Evolutionary conservation across 2,113 vertebrate species (phyloP).

Genomic region (Callospermophilus lateralis): DNA sequence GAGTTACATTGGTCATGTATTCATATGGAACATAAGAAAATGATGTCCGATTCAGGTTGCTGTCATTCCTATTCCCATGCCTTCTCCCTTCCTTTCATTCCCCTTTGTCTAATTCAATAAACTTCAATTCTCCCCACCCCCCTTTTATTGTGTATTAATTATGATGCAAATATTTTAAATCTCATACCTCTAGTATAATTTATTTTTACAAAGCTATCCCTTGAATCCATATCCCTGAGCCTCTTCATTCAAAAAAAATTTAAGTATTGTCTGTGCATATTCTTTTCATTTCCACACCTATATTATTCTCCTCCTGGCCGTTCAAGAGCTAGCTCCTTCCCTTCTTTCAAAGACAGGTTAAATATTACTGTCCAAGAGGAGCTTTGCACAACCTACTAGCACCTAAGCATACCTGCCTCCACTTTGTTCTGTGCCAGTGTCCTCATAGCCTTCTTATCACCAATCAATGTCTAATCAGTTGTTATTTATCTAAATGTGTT

Average conservation of each 20-base stretch:
- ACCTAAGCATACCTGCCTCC: background rate
- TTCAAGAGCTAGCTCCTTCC: background rate
- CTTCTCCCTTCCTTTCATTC: too few relatives aligned
- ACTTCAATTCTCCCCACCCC: too few relatives aligned
- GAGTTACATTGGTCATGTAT: too few relatives aligned
- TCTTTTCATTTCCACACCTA: background rate
- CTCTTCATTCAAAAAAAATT: background rate
- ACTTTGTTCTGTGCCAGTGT: background rate
- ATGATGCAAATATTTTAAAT: constrained; percentile 4
- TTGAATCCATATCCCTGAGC: background rate
- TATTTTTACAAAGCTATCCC: background rate
- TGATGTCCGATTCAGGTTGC: too few relatives aligned
- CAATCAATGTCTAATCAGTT: background rate
- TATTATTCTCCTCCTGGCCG: background rate
- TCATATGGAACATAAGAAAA: too few relatives aligned
- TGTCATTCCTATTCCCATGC: too few relatives aligned
- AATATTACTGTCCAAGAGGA: background rate
- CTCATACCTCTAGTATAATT: background rate
- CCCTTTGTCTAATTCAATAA: too few relatives aligned
- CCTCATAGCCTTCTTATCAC: background rate
- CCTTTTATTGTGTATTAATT: too few relatives aligned
- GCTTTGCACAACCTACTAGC: background rate
- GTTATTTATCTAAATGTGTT: background rate
- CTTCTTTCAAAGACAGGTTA: background rate
- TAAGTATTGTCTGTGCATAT: background rate